Evolutionary conservation across 2,888 invertebrate species (phyloP), one percentile per base, ranked within the genome.

Genomic region (Anorthoa munda): DNA sequence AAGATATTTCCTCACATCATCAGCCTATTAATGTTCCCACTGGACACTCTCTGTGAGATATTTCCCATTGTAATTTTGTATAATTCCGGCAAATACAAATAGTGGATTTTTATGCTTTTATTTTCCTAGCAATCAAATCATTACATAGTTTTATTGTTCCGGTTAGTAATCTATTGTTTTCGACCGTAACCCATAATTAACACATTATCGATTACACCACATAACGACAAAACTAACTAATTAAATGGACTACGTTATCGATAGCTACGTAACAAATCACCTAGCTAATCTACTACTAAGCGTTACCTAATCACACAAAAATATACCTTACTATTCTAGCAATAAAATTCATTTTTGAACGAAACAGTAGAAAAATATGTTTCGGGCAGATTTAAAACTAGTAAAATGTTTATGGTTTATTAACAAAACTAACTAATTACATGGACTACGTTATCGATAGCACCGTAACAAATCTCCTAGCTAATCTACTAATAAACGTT

Each of bases 191-290:
- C 31, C 39, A 39, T 39, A 68, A 66, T 53, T 55, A 39, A 50
- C 4, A 50, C 17, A 21, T 9, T 67, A 51, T 64, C 23, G 17
- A 66, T 77, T 63, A 53, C 53, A 53, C 58, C 18, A 67, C 13
- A 56, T 70, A 75, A 70, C 21, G 17, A 56, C 23, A 53, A 48
- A 31, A 66, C 59, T 17, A 71, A 60, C 45, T 66, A 48, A 61
- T 60, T 48, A 61, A 23, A 17, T 26, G 45, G 56, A 73, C 56
- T 51, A 60, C 23, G 26, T 48, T 69, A 64, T 72, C 55, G 55
- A 72, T 45, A 63, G 50, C n/a, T 26, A 17, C 13, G 50, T 53
- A 55, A 58, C 31, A 75, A 67, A 48, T 9, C 9, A 26, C 39
- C 48, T 48, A 74, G 18, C 13, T 18, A 67, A 64, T 58, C 15